Evolutionary conservation across 1,140 invertebrate species (phyloP).

Genomic region (Achatina immaculata): DNA sequence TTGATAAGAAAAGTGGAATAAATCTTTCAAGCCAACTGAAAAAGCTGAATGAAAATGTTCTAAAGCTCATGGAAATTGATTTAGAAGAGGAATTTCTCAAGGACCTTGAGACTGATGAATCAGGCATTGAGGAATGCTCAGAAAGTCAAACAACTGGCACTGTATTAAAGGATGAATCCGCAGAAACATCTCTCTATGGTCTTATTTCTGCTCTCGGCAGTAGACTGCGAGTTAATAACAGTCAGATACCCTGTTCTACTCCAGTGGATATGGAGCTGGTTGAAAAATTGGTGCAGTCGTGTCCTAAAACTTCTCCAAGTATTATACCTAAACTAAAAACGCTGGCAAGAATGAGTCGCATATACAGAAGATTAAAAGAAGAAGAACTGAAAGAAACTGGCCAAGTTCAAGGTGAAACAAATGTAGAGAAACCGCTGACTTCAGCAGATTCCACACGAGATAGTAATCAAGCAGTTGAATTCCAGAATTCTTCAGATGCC

Average conservation of each 20-base stretch:
- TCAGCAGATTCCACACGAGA: not conserved
- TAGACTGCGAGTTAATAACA: not conserved
- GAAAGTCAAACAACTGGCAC: not conserved
- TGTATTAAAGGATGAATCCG: not conserved
- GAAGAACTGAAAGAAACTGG: not conserved
- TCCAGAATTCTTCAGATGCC: not conserved
- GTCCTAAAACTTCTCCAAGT: slow-evolving; percentile 16
- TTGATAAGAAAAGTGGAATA: not conserved
- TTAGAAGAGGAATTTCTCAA: slow-evolving; percentile 9
- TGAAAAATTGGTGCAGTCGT: slow-evolving; percentile 9
- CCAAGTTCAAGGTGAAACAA: not conserved
- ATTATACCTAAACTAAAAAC: not conserved
- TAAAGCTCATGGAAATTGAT: slow-evolving; percentile 33
- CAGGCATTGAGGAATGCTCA: not conserved
- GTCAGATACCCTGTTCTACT: not conserved
- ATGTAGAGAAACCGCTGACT: not conserved
- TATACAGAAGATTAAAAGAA: slow-evolving; percentile 21
- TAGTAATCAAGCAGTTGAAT: not conserved
- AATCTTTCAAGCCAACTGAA: slow-evolving; percentile 1
- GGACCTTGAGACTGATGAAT: not conserved
- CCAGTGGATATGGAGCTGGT: slow-evolving; percentile 15
- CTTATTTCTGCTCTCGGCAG: not conserved
- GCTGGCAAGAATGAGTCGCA: not conserved
- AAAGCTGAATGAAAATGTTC: slow-evolving; percentile 28
- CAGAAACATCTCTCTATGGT: not conserved